Percentiles rank a stretch among this genome's conserved stretches.
Evolutionary conservation across 2,113 vertebrate species (phyloP).

Genomic region (Clarias batrachus): DNA sequence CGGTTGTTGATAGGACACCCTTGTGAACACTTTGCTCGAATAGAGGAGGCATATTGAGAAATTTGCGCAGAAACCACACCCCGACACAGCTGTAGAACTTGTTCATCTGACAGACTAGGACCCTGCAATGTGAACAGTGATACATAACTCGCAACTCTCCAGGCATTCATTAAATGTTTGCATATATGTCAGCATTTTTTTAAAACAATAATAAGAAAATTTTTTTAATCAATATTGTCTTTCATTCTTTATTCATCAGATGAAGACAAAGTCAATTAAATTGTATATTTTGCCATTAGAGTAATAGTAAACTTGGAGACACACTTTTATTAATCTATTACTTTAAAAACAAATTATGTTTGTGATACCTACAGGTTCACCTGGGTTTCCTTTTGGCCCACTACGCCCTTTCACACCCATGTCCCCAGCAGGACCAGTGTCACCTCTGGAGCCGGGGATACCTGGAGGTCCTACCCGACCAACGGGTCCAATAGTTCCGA

Average conservation of each 20-base stretch:
- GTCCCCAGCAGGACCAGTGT: constrained; percentile 66
- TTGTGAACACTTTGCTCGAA: constrained; percentile 68
- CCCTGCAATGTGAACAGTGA: constrained; percentile 60
- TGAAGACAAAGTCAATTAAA: not conserved
- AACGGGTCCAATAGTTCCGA: constrained; percentile 58
- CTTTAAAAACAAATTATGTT: not conserved
- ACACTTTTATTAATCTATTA: not conserved
- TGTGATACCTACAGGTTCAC: constrained; percentile 66
- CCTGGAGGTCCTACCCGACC: constrained; percentile 71
- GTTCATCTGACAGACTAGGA: constrained; percentile 72
- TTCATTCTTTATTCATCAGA: not conserved
- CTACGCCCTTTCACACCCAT: constrained; percentile 64
- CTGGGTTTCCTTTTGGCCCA: constrained; percentile 71
- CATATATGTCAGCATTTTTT: not conserved
- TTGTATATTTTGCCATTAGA: not conserved
- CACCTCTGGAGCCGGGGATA: constrained; percentile 72
- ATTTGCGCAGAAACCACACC: constrained; percentile 70
- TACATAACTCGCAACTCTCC: not conserved
- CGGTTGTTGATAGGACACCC: constrained; percentile 74
- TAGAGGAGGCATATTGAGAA: constrained; percentile 73
- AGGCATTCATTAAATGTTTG: not conserved
- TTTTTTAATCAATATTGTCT: not conserved
- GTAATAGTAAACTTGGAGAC: not conserved
- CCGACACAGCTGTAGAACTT: constrained; percentile 74
- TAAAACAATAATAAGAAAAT: not conserved